phyloP scores from a whole-genome alignment of 2,797 vertebrate species.

The Chaenodraco wilsoni region DNA sequence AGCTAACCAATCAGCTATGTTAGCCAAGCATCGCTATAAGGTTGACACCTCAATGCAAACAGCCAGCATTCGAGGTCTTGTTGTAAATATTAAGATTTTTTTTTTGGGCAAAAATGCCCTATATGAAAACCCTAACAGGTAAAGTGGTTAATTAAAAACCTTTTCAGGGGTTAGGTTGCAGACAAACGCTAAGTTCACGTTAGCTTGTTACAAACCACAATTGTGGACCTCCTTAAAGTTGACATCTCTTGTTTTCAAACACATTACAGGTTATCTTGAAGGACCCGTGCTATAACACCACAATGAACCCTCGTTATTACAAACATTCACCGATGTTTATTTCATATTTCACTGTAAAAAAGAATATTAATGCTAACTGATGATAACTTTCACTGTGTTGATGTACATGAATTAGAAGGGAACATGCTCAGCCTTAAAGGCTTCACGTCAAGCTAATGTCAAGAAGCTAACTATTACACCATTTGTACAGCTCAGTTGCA shows the following conservation, averaged over 20 bases:
- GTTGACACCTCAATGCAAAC: slow-evolving; percentile 56
- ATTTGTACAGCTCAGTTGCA: slow-evolving; percentile 19
- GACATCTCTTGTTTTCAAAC: slow-evolving; percentile 78
- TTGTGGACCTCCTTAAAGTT: slow-evolving; percentile 67
- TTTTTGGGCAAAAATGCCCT: not conserved
- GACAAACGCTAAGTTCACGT: slow-evolving; percentile 57
- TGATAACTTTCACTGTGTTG: slow-evolving; percentile 55
- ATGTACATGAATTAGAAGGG: slow-evolving; percentile 33
- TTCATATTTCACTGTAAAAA: not conserved
- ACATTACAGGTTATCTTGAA: slow-evolving; percentile 30
- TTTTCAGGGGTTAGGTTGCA: slow-evolving; percentile 8
- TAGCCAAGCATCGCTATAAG: slow-evolving; percentile 57
- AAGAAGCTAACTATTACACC: slow-evolving; percentile 43
- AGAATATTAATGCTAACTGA: not conserved
- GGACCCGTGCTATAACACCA: slow-evolving; percentile 11
- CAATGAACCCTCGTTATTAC: not conserved
- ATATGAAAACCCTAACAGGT: not conserved
- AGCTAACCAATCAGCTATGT: slow-evolving; percentile 71
- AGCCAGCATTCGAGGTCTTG: slow-evolving; percentile 23
- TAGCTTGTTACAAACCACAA: slow-evolving; percentile 67
- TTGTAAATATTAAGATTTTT: slow-evolving; percentile 25
- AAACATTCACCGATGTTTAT: not conserved
- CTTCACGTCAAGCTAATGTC: slow-evolving; percentile 57
- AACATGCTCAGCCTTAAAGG: slow-evolving; percentile 35
- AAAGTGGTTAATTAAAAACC: not conserved